Percentiles rank a stretch among this genome's conserved stretches.
Evolutionary conservation across 2,797 vertebrate species (phyloP).

Genomic region (Sphaeramia orbicularis): DNA sequence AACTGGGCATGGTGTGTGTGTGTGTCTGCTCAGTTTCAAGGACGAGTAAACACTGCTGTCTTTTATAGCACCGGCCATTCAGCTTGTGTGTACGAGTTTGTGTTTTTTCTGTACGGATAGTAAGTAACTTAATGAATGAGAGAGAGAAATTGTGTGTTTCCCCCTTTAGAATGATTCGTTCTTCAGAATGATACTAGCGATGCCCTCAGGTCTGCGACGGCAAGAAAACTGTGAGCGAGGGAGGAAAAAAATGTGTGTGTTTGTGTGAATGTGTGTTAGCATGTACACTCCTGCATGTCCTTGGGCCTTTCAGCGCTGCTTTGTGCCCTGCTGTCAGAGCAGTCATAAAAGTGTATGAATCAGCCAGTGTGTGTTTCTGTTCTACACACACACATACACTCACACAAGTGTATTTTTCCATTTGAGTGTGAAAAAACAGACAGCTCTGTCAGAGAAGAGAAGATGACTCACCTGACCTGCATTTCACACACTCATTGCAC

Average conservation of each 20-base stretch:
- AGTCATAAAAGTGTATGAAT: slow-evolving; percentile 62
- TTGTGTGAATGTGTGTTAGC: slow-evolving; percentile 10
- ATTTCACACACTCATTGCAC: slow-evolving; percentile 71
- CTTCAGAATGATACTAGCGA: slow-evolving; percentile 17
- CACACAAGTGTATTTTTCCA: slow-evolving; percentile 71
- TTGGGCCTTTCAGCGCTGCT: slow-evolving; percentile 63
- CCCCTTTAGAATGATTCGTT: no score
- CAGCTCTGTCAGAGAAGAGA: slow-evolving; percentile 54
- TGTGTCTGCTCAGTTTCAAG: slow-evolving; percentile 75
- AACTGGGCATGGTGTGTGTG: slow-evolving; percentile 30
- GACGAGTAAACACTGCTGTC: slow-evolving; percentile 72
- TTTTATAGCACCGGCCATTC: slow-evolving; percentile 74
- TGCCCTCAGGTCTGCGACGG: slow-evolving; percentile 8
- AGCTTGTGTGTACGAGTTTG: slow-evolving; percentile 25
- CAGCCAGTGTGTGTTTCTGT: slow-evolving; percentile 39
- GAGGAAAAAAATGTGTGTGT: slow-evolving; percentile 5
- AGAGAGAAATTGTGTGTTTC: slow-evolving; percentile 10
- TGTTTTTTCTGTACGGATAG: slow-evolving; percentile 2
- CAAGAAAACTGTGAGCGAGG: slow-evolving; percentile 8
- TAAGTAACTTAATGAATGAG: slow-evolving; percentile 31
- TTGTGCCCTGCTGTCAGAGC: slow-evolving; percentile 55
- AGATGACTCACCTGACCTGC: slow-evolving; percentile 77
- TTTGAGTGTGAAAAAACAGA: slow-evolving; percentile 73
- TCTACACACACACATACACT: slow-evolving; percentile 1
- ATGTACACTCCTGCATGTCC: slow-evolving; percentile 45